phyloP scores from a whole-genome alignment of 2,888 invertebrate species.

The Caenorhabditis zanzibari region DNA sequence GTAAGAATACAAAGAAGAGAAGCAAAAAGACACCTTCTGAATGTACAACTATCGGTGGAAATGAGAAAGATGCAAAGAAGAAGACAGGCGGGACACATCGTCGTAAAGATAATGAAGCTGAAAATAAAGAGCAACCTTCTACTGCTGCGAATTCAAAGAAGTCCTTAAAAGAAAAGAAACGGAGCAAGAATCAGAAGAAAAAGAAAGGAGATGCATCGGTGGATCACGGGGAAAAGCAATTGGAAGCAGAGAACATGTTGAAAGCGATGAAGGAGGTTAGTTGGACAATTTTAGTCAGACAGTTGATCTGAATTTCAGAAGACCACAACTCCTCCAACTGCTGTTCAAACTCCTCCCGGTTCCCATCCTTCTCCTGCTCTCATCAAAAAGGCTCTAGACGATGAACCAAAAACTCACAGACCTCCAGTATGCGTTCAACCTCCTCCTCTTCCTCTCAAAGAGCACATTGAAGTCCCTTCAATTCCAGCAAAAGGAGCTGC shows the following conservation, averaged over 20 bases:
- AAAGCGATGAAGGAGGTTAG: neutral
- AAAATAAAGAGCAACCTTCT: neutral
- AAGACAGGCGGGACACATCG: neutral
- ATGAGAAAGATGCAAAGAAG: constrained; percentile 1
- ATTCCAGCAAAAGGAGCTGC: neutral
- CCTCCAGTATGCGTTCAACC: neutral
- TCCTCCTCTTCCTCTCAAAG: neutral
- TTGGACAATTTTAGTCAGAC: too few relatives aligned
- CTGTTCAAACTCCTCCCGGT: neutral
- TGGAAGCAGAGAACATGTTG: neutral
- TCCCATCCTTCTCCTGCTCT: neutral
- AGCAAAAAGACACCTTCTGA: neutral
- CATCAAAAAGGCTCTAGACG: neutral
- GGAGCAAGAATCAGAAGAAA: neutral
- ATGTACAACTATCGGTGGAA: neutral
- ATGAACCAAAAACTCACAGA: neutral
- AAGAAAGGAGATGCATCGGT: neutral
- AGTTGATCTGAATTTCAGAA: neutral
- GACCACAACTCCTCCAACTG: neutral
- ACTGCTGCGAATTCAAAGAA: neutral
- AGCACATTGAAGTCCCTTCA: neutral
- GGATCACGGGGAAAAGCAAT: neutral
- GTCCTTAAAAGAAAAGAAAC: neutral
- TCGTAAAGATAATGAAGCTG: neutral
- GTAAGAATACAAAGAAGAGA: neutral